phyloP scores from a whole-genome alignment of 2,888 invertebrate genomes.

The Hipparchia semele region DNA sequence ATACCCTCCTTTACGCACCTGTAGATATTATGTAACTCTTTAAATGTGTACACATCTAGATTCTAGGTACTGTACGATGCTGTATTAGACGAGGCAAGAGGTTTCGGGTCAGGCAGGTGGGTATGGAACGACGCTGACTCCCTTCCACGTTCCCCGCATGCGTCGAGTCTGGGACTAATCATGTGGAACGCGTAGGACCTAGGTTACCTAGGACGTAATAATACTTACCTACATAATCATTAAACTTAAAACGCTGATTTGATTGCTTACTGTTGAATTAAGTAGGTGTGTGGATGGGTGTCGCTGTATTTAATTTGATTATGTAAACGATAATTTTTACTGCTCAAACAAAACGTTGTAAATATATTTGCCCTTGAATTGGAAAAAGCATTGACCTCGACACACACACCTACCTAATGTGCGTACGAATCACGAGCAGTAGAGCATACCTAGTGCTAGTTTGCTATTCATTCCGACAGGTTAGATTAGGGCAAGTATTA shows the following conservation, averaged over 20 bases:
- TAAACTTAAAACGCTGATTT: not conserved
- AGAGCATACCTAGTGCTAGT: constrained; percentile 44
- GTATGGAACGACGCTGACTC: no score
- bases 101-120: no score
- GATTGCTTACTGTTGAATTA: not conserved
- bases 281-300: not conserved
- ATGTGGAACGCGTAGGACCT: not conserved
- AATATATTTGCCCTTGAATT: constrained; percentile 70
- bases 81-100: no score
- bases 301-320: constrained; percentile 7
- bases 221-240: not conserved
- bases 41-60: no score
- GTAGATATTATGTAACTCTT: no score
- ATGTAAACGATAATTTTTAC: constrained; percentile 22
- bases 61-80: no score
- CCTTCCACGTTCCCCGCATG: no score
- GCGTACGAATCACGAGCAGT: constrained; percentile 47
- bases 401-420: constrained; percentile 55
- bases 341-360: constrained; percentile 23
- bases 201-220: not conserved
- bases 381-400: constrained; percentile 77
- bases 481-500: constrained; percentile 77
- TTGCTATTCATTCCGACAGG: constrained; percentile 67
- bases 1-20: no score
- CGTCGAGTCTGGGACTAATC: no score